phyloP scores from a whole-genome alignment of 2,113 vertebrate species.

The Ibidorhyncha struthersii region DNA sequence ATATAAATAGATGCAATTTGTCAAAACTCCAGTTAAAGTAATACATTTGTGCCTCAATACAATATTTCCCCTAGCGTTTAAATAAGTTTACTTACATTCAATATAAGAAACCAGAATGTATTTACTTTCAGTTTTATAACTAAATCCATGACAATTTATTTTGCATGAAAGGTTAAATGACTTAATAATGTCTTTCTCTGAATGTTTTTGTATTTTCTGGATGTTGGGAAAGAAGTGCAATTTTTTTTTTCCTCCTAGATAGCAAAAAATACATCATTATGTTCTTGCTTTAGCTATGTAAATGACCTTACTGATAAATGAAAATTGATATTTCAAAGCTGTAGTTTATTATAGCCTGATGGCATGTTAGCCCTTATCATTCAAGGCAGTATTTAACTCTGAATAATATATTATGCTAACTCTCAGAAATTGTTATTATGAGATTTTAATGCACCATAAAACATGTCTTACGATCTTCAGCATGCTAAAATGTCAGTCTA shows the following conservation, averaged over 20 bases:
- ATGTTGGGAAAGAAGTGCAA: not conserved
- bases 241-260: not conserved
- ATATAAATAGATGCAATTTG: not conserved
- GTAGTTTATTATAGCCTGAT: constrained; percentile 27
- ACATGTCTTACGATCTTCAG: constrained; percentile 31
- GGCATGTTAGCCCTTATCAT: constrained; percentile 42
- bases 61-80: not conserved
- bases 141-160: constrained; percentile 22
- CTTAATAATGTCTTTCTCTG: not conserved
- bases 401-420: constrained; percentile 54
- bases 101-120: not conserved
- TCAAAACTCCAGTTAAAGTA: not conserved
- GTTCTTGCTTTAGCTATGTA: constrained; percentile 22
- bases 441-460: constrained; percentile 58
- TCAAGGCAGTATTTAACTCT: constrained; percentile 59
- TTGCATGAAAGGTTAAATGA: constrained; percentile 40
- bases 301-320: constrained; percentile 53
- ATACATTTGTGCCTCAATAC: not conserved
- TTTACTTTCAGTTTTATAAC: constrained; percentile 19
- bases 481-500: constrained; percentile 2
- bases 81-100: not conserved
- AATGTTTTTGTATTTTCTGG: not conserved
- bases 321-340: constrained; percentile 61
- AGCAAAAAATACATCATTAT: constrained; percentile 24
- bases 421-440: constrained; percentile 43